Evolutionary conservation across 1,140 invertebrate genomes (phyloP), one percentile per base, ranked within the genome.

Genomic region (Zaprionus kolodkinae): DNA sequence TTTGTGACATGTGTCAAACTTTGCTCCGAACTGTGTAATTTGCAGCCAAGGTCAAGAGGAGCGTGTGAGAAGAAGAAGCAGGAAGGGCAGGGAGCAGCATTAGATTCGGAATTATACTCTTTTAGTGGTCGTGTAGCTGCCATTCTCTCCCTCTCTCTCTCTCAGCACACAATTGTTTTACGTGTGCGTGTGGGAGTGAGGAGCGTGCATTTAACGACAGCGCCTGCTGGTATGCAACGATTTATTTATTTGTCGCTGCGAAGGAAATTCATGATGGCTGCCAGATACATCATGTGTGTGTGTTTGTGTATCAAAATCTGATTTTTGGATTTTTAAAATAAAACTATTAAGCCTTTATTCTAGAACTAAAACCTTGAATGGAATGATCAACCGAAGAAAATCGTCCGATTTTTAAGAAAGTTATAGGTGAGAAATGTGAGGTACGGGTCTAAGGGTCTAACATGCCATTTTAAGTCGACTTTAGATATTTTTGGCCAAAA

Each of bases 1-100:
- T 66, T 33, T 78, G 62, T 76, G 85, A 85, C 85, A 88, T 83
- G 78, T 81, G 85, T 81, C 84, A 85, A 89, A 85, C 57, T 73
- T 74, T 79, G 68, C 60, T 21, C 63, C 71, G 73, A 50, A 38
- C 76, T 71, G 77, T 17, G 15, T 78, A 77, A 72, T 74, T 75
- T 69, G 21, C 38, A 48, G 38, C 36, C 27, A 36, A 13, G 30
- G 43, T 67, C 79, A 87, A 88, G 84, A 15, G 7, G 40, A n/a
- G n/a, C n/a, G 83, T 87, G 33, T 7, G 33, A 10, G 7, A 0
- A 45, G 33, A 0, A n/a, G 45, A 21, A 21, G 21, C 21, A 21
- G 45, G 3, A 50, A n/a, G 15, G 45, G 17, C 15, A 48, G 9
- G 7, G 17, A 15, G 45, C 10, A 77, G 27, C 73, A 84, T 87